Evolutionary conservation across 2,113 vertebrate species (phyloP), one percentile per base, ranked within the genome.

Genomic region (Serranochromis macrocephalus): DNA sequence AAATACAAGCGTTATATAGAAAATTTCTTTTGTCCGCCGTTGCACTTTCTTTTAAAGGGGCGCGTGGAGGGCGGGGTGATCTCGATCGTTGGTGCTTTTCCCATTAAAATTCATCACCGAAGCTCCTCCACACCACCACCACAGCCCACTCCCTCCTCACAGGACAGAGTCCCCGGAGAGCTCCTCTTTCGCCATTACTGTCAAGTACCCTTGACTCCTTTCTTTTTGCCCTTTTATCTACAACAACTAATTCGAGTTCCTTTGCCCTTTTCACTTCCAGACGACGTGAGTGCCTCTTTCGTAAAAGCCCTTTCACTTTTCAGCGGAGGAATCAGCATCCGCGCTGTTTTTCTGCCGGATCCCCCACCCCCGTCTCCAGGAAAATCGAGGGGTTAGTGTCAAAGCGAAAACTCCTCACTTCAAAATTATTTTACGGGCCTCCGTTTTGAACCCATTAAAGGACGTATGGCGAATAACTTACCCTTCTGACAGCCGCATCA

Each of bases 181-280:
- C 95, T 97, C 97, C 98, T 97, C 98, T 97, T 96, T 96, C 95
- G 97, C 97, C 97, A 97, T 98, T 98, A 97, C 98, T 99, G 98
- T 99, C 99, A 99, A 98, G 97, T 98, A 97, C 97, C 97, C 97
- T 98, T 97, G 98, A 97, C 98, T 98, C 97, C 96, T 97, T 98
- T 97, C 97, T 98, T 98, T 97, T 99, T 98, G 98, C 98, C 99
- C 99, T 99, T 96, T 99, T 99, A 99, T 98, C 98, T 98, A 96
- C 98, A 98, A 98, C 98, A 98, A 98, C 98, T 98, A 98, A 98
- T 98, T 98, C 97, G 95, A 97, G 98, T 97, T 98, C 97, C 97
- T 97, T 97, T 99, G 98, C 98, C 98, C 98, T 99, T 99, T 99
- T 98, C 98, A 98, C 97, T 97, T 97, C 96, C 96, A 97, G 93